A percentile compares a stretch with the other conserved stretches of the same genome.
These are phyloP conservation scores for Drosophila lacteicornis DNA, from an alignment of 1,140 invertebrate species.

Conservation along the genomic window DNA sequence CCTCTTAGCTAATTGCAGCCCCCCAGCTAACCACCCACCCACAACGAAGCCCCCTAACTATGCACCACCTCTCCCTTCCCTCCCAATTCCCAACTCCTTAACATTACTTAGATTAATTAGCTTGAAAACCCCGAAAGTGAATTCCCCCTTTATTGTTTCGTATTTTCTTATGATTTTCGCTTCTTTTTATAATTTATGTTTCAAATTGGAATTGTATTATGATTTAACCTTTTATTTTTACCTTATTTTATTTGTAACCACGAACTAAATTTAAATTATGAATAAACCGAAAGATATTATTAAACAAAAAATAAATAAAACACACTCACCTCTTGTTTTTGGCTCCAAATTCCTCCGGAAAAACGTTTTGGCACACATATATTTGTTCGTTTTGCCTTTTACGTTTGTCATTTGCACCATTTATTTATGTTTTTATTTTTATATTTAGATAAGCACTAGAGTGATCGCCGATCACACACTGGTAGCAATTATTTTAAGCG, in stretches of 20 bases:
- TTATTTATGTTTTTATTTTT: constrained; percentile 36
- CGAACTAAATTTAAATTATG: constrained; percentile 63
- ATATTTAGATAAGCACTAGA: constrained; percentile 38
- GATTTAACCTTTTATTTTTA: constrained; percentile 48
- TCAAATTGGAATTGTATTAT: constrained; percentile 54
- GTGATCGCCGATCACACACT: constrained; percentile 45
- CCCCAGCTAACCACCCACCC: constrained; percentile 32
- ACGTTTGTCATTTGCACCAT: constrained; percentile 53
- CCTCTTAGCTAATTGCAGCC: constrained; percentile 59
- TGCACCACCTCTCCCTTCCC: constrained; percentile 1
- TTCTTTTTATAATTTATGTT: constrained; percentile 56
- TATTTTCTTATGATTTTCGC: constrained; percentile 43
- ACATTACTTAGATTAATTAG: constrained; percentile 72
- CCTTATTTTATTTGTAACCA: constrained; percentile 56
- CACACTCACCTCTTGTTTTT: constrained; percentile 30
- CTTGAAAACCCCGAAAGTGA: constrained; percentile 56
- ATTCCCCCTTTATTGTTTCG: constrained; percentile 36
- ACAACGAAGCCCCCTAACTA: constrained; percentile 23
- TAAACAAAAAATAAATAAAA: constrained; percentile 34
- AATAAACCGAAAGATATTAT: constrained; percentile 61
- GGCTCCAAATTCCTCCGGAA: constrained; percentile 21
- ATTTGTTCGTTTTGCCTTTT: constrained; percentile 30
- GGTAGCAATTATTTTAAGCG: constrained; percentile 76
- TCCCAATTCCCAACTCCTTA: constrained; percentile 24
- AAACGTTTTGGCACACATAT: constrained; percentile 21